phyloP scores from a whole-genome alignment of 1,140 invertebrate species.

The Heliconius nattereri region DNA sequence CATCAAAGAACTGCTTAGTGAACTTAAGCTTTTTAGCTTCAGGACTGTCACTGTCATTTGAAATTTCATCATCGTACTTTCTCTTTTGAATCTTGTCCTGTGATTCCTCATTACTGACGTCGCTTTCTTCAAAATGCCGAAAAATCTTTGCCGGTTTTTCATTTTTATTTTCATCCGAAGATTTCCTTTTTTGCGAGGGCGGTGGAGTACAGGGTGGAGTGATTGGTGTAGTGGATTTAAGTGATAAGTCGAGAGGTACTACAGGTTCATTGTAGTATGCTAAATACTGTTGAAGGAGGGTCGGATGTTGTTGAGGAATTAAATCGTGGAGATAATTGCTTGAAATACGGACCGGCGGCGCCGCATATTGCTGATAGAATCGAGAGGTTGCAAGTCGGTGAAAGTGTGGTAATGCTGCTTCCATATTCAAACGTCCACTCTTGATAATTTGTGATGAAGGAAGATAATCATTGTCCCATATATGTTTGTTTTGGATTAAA shows the following conservation, averaged over 20 bases:
- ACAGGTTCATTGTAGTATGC: slow-evolving; percentile 78
- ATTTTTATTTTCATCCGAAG: slow-evolving; percentile 72
- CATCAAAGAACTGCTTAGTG: slow-evolving; percentile 73
- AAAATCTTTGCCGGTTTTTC: slow-evolving; percentile 77
- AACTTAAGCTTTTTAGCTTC: slow-evolving; percentile 76
- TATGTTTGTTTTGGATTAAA: slow-evolving; percentile 21
- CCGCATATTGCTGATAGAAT: slow-evolving; percentile 73
- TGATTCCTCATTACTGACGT: slow-evolving; percentile 51
- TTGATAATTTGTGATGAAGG: slow-evolving; percentile 22
- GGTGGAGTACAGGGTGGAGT: slow-evolving; percentile 84
- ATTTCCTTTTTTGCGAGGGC: slow-evolving; percentile 78
- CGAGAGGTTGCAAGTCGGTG: slow-evolving; percentile 64
- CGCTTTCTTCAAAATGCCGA: slow-evolving; percentile 64
- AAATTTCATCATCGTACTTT: slow-evolving; percentile 65
- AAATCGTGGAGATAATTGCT: slow-evolving; percentile 72
- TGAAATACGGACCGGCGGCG: slow-evolving; percentile 62
- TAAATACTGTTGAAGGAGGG: slow-evolving; percentile 72
- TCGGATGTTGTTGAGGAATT: slow-evolving; percentile 70
- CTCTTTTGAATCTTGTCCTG: slow-evolving; percentile 55
- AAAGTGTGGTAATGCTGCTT: slow-evolving; percentile 70
- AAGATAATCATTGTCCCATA: slow-evolving; percentile 25
- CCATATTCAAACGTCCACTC: slow-evolving; percentile 55
- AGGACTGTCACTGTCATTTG: slow-evolving; percentile 76
- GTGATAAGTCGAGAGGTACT: slow-evolving; percentile 82
- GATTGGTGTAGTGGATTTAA: slow-evolving; percentile 81